Evolutionary conservation across 2,888 invertebrate species (phyloP).

Genomic region (Penaeus monodon): DNA sequence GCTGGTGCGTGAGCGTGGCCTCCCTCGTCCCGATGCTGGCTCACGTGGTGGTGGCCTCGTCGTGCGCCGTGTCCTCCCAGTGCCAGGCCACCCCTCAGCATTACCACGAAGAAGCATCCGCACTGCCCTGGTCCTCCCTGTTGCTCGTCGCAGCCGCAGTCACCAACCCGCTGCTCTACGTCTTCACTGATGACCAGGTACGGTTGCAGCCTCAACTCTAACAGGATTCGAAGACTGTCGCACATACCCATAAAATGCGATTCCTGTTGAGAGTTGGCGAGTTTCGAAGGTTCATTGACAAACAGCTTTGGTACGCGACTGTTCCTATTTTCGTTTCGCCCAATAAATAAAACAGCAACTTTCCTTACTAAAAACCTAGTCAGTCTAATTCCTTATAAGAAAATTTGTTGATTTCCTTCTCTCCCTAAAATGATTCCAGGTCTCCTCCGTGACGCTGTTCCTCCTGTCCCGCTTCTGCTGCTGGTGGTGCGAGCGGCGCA

Average conservation of each 20-base stretch:
- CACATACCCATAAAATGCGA: too few relatives aligned
- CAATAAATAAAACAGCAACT: neutral
- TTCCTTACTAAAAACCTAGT: too few relatives aligned
- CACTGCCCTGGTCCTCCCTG: conserved; percentile 60
- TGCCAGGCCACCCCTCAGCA: conserved; percentile 51
- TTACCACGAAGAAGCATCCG: conserved; percentile 61
- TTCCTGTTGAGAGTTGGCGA: too few relatives aligned
- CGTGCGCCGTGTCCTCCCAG: conserved; percentile 54
- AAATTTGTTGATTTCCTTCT: neutral
- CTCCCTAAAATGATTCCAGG: conserved; percentile 22
- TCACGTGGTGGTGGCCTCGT: conserved; percentile 61
- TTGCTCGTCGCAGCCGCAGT: conserved; percentile 56
- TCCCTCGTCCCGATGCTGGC: conserved; percentile 44
- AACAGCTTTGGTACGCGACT: too few relatives aligned
- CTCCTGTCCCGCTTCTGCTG: conserved; percentile 58
- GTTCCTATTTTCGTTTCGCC: too few relatives aligned
- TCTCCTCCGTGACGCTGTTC: conserved; percentile 58
- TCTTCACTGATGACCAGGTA: conserved; percentile 63
- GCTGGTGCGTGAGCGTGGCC: conserved; percentile 55
- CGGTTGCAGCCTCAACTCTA: neutral
- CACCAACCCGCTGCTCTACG: conserved; percentile 61
- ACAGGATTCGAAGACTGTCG: too few relatives aligned
- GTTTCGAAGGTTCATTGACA: too few relatives aligned
- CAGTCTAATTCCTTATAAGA: neutral
- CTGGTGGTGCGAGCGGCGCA: conserved; percentile 59